Evolutionary conservation across 2,797 vertebrate genomes (phyloP).

Genomic region (Lagocephalus sceleratus): DNA sequence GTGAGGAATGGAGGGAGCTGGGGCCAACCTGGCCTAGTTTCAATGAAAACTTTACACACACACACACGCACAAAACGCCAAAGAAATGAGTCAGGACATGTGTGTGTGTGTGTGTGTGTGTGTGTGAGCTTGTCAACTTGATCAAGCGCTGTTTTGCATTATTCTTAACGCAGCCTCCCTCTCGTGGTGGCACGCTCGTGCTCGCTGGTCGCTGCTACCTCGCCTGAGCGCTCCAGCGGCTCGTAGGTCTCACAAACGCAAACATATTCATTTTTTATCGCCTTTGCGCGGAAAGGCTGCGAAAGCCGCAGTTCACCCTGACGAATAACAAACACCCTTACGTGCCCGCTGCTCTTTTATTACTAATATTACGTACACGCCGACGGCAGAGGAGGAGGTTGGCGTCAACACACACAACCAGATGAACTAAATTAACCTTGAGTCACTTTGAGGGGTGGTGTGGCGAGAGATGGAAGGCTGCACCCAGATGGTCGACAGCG

Average conservation of each 20-base stretch:
- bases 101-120: background rate
- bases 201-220: too few relatives aligned
- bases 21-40: constrained; percentile 40
- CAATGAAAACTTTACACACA: constrained; percentile 24
- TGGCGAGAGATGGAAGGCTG: constrained; percentile 45
- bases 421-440: constrained; percentile 60
- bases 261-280: constrained; percentile 30
- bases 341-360: constrained; percentile 4
- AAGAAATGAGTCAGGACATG: background rate
- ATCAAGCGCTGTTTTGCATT: background rate
- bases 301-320: constrained; percentile 28
- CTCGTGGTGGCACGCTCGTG: too few relatives aligned
- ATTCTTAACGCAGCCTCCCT: constrained; percentile 1
- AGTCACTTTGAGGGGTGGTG: constrained; percentile 32
- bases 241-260: too few relatives aligned
- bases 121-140: background rate
- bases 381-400: too few relatives aligned
- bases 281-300: constrained; percentile 26
- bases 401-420: constrained; percentile 7
- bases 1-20: constrained; percentile 39
- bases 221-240: too few relatives aligned
- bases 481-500: constrained; percentile 29
- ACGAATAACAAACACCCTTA: constrained; percentile 31
- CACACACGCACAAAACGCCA: background rate
- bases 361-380: background rate